A percentile compares a stretch with the other conserved stretches of the same genome.
Conservation (phyloP, 2,797 vertebrate species). For the Myotis pilosus region DNA sequence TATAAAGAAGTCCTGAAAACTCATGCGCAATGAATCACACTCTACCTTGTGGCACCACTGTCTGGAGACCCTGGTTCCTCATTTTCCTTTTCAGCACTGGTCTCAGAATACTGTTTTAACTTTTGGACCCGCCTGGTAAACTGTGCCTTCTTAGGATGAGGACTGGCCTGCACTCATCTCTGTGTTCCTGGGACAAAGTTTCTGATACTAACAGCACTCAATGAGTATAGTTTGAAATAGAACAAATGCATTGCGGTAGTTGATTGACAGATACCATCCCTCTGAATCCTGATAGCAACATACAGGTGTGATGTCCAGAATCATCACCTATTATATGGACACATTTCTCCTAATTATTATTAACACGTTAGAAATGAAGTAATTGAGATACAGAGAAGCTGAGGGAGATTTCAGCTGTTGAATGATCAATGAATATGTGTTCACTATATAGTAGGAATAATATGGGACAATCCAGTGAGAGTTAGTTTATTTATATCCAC, state of each 20-base stretch:
- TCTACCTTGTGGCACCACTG: not conserved
- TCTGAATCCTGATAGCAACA: not conserved
- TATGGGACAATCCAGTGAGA: not conserved
- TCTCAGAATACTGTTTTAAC: not conserved
- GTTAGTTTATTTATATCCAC: not conserved
- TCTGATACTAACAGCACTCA: not conserved
- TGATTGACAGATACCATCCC: not conserved
- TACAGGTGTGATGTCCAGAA: not conserved
- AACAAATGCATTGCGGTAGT: not conserved
- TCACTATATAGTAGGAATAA: not conserved
- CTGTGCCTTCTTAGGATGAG: not conserved
- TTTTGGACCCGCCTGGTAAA: not conserved
- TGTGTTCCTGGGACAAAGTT: not conserved
- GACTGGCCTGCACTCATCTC: not conserved
- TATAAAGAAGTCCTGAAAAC: not conserved
- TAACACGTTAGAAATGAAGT: slow-evolving; percentile 5
- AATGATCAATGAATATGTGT: not conserved
- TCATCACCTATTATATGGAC: not conserved
- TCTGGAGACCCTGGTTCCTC: not conserved
- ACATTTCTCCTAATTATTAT: not conserved
- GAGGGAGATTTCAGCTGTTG: not conserved
- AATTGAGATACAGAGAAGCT: not conserved
- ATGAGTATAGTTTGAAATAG: not conserved
- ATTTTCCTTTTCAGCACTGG: not conserved
- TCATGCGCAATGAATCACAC: fast-evolving